Base-by-base conservation (phyloP, 2,113 vertebrate genomes). In the Nerophis lumbriciformis region DNA sequence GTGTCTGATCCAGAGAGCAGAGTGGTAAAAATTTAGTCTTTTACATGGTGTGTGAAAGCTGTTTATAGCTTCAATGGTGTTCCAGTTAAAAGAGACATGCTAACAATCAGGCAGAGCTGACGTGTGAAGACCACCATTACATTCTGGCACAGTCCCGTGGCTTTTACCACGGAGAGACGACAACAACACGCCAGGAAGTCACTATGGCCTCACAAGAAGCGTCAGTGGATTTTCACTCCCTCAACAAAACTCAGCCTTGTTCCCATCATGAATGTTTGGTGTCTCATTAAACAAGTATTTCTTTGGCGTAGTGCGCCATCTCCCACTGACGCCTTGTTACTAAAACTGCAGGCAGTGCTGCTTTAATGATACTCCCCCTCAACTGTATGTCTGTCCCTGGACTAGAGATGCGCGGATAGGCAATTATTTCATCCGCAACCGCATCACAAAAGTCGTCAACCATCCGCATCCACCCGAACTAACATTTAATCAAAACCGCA, bases 241-340 rank as follows among this genome's bases (percentile, higher is more conserved):
- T 28, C 15, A 72, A 79, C 72, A 76, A 55, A 72, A 63, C 66
- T 21, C 6, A 8, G 61, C 75, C 57, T 68, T 73, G 77, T 84
- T 80, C 58, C 54, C 65, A 63, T 80, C 71, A 65, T 81, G 71
- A 84, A 79, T 69, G 66, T 55, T 45, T 59, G 57, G 68, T 66
- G 78, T 81, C 83, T 87, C 81, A 80, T 85, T 77, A 83, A 55
- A 57, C 72, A 81, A 84, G 82, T 76, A 74, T 83, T 75, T 70
- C 72, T 67, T 45, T 51, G 57, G 79, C 67, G 47, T 58, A 0
- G 19, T 56, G 71, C 28, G 28, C 28, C 28, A 28, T 28, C 28
- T 28, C 28, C 76, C 68, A 71, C 68, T 78, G 62, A 83, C 75
- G 62, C 69, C 69, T 69, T 69, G 65, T 63, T 79, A 45, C 54